phyloP scores from a whole-genome alignment of 2,888 invertebrate species.

The Agriopis leucophaearia region DNA sequence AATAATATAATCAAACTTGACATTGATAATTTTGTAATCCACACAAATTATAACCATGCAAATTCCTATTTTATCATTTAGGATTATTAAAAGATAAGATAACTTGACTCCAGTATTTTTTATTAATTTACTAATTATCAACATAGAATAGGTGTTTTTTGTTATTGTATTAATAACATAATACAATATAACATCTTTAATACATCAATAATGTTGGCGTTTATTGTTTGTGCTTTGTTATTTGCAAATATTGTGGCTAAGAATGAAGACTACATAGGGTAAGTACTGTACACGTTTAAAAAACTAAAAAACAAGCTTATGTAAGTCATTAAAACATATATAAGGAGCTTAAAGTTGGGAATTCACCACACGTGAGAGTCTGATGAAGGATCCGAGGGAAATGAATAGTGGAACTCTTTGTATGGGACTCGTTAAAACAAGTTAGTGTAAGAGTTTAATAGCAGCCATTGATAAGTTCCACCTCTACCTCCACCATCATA shows the following conservation, averaged over 20 bases:
- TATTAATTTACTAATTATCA: slow-evolving; percentile 9
- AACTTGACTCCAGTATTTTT: background rate
- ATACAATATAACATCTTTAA: background rate
- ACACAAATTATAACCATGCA: background rate
- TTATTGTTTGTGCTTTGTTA: slow-evolving; percentile 36
- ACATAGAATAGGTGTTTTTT: slow-evolving; percentile 4
- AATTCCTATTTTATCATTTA: slow-evolving; percentile 7
- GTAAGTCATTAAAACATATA: no score
- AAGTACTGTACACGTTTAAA: slow-evolving; percentile 39
- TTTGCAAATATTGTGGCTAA: slow-evolving; percentile 52
- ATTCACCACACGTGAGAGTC: no score
- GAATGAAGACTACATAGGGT: slow-evolving; percentile 71
- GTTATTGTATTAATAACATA: background rate
- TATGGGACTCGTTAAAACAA: no score
- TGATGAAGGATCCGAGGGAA: no score
- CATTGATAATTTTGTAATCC: background rate
- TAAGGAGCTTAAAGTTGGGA: no score
- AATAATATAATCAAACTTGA: background rate
- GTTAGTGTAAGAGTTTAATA: no score
- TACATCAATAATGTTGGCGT: slow-evolving; percentile 10
- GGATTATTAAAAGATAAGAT: slow-evolving; percentile 24
- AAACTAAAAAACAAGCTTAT: background rate
- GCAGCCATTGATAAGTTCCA: no score
- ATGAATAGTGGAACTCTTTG: no score
- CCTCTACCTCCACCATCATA: no score